phyloP scores from a whole-genome alignment of 2,888 invertebrate species.

The Ectemnius continuus region DNA sequence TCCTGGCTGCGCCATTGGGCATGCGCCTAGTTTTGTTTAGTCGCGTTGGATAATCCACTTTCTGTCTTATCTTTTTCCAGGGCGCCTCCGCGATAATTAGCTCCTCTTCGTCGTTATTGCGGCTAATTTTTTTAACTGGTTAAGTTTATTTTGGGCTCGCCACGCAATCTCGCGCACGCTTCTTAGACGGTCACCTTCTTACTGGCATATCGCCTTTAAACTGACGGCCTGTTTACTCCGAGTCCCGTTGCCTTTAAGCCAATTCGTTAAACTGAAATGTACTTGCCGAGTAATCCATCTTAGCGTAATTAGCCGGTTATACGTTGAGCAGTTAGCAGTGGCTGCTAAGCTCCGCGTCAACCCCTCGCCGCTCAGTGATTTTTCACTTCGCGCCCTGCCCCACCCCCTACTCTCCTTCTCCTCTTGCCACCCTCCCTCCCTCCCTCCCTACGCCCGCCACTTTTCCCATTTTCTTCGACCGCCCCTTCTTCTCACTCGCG shows the following conservation, averaged over 20 bases:
- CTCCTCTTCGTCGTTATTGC: constrained; percentile 43
- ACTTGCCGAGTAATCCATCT: constrained; percentile 60
- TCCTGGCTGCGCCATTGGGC: background rate
- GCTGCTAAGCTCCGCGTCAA: constrained; percentile 39
- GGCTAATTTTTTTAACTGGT: constrained; percentile 48
- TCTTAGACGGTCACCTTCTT: constrained; percentile 4
- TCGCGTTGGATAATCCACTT: constrained; percentile 27
- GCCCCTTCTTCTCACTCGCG: background rate
- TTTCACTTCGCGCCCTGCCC: constrained; percentile 31
- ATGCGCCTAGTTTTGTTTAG: constrained; percentile 29
- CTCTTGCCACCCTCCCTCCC: background rate
- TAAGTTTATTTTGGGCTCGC: constrained; percentile 10
- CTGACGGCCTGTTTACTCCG: constrained; percentile 20
- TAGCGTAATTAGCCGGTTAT: constrained; percentile 60
- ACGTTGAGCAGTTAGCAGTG: constrained; percentile 52
- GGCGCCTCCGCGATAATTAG: constrained; percentile 29
- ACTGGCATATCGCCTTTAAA: constrained; percentile 55
- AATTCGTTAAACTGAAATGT: constrained; percentile 58
- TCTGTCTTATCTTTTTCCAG: constrained; percentile 35
- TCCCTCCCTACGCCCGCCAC: no score
- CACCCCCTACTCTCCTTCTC: constrained; percentile 11
- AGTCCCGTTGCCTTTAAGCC: constrained; percentile 50
- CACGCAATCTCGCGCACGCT: background rate
- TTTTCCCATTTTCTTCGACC: constrained; percentile 9
- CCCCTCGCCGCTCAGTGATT: constrained; percentile 40